phyloP scores from a whole-genome alignment of 2,113 vertebrate genomes.

The Zingel zingel region DNA sequence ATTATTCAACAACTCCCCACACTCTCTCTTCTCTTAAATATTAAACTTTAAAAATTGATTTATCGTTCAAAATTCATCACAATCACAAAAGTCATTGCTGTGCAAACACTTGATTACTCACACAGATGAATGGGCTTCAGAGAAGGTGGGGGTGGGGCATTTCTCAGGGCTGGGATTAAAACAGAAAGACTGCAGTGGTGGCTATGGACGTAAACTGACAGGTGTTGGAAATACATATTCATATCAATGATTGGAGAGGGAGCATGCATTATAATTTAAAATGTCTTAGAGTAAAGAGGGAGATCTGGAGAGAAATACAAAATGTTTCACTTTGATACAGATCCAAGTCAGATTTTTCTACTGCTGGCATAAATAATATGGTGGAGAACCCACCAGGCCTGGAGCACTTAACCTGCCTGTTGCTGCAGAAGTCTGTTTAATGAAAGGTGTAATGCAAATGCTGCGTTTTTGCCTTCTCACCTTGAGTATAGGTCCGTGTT shows the following conservation, averaged over 20 bases:
- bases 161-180: conserved; percentile 49
- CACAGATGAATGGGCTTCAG: conserved; percentile 47
- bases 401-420: background rate
- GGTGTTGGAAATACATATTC: conserved; percentile 44
- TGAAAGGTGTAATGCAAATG: background rate
- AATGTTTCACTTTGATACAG: background rate
- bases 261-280: conserved; percentile 26
- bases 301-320: conserved; percentile 25
- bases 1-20: conserved; percentile 69
- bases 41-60: conserved; percentile 78
- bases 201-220: conserved; percentile 13
- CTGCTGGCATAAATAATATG: background rate
- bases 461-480: background rate
- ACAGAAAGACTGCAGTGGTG: conserved; percentile 30
- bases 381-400: background rate
- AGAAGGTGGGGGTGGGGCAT: conserved; percentile 34
- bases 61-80: conserved; percentile 70
- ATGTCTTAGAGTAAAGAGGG: conserved; percentile 15
- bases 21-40: conserved; percentile 71
- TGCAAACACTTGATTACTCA: conserved; percentile 73
- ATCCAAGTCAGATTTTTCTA: conserved; percentile 7
- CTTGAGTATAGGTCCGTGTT: background rate
- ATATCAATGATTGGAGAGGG: conserved; percentile 11
- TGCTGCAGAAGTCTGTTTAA: background rate
- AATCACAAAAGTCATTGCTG: conserved; percentile 65